Evolutionary conservation across 1,140 invertebrate species (phyloP).

Genomic region (Portunus trituberculatus): DNA sequence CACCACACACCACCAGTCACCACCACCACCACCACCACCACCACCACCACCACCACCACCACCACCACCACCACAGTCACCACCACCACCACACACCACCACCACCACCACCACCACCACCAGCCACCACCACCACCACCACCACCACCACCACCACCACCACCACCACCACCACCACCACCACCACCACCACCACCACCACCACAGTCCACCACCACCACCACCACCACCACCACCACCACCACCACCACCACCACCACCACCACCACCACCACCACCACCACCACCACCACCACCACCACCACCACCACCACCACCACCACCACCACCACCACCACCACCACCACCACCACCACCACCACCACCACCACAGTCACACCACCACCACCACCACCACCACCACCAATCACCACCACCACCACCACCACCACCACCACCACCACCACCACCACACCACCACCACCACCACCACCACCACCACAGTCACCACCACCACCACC

Average conservation of each 20-base stretch:
- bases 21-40: conserved; percentile 20
- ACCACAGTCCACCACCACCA: too few relatives aligned
- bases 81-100: neutral
- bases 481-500: neutral
- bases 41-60: neutral
- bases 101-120: too few relatives aligned
- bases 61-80: neutral
- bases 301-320: neutral
- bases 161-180: conserved; percentile 27
- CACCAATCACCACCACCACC: neutral
- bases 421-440: neutral
- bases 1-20: too few relatives aligned
- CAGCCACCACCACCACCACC: too few relatives aligned
- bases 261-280: conserved; percentile 8
- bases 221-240: conserved; percentile 18
- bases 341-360: conserved; percentile 26
- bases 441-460: too few relatives aligned
- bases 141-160: conserved; percentile 36
- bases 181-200: conserved; percentile 26
- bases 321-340: conserved; percentile 5
- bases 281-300: conserved; percentile 26
- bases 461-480: neutral
- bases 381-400: neutral
- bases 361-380: neutral
- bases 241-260: neutral